phyloP scores from a whole-genome alignment of 2,797 vertebrate species.

The Cossypha dichroa region DNA sequence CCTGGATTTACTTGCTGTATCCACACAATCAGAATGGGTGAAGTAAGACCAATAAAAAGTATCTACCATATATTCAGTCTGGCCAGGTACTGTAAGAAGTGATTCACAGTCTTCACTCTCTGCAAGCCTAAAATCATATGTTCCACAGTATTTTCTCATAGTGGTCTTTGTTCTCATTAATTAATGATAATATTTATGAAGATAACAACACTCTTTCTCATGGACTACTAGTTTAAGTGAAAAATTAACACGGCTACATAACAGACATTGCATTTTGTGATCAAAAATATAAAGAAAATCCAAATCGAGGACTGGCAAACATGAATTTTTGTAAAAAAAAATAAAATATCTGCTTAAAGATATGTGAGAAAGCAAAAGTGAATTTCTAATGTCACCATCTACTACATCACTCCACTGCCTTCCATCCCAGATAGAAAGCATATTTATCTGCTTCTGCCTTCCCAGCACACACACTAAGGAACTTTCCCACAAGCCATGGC shows the following conservation, averaged over 20 bases:
- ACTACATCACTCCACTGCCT: neutral
- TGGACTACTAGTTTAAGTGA: neutral
- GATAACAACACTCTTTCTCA: neutral
- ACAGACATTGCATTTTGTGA: neutral
- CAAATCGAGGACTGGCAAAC: neutral
- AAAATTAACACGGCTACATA: neutral
- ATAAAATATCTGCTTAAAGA: neutral
- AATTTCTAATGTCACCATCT: neutral
- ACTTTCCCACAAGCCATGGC: fast-evolving
- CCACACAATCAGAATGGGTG: neutral
- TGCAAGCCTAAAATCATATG: neutral
- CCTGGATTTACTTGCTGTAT: neutral
- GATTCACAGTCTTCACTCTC: neutral
- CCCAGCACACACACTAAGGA: neutral
- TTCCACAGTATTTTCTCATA: neutral
- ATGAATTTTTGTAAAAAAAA: neutral
- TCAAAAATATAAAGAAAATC: neutral
- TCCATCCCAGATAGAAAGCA: neutral
- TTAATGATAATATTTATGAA: neutral
- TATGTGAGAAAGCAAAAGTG: neutral
- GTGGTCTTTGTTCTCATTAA: neutral
- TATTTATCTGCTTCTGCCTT: neutral
- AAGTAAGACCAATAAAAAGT: neutral
- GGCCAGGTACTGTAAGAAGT: neutral
- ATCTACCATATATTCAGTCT: neutral